phyloP scores from a whole-genome alignment of 2,113 vertebrate species.

The Eolophus roseicapilla region DNA sequence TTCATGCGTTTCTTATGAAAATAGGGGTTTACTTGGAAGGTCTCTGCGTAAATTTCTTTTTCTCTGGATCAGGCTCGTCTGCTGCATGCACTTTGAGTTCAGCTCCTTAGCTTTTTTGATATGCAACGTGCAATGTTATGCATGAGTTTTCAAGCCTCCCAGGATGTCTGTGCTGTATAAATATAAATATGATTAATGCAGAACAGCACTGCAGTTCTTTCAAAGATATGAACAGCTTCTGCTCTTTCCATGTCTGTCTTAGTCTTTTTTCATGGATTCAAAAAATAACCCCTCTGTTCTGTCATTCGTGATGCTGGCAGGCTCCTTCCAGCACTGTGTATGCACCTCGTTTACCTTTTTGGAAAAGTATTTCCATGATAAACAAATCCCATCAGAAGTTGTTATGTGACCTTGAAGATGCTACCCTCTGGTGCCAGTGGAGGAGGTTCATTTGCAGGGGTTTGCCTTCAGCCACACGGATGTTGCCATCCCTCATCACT shows the following conservation, averaged over 20 bases:
- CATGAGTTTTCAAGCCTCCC: neutral
- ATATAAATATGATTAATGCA: neutral
- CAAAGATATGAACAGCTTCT: neutral
- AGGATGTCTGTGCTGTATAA: neutral
- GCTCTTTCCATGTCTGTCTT: neutral
- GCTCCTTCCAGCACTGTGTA: neutral
- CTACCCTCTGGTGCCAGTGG: accelerated
- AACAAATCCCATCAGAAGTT: neutral
- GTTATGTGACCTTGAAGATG: neutral
- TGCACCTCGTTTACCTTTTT: neutral
- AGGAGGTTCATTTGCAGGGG: neutral
- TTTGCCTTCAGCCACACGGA: neutral
- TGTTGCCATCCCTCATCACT: neutral
- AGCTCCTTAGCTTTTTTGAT: neutral
- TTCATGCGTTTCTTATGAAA: conserved; percentile 18
- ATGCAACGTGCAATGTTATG: neutral
- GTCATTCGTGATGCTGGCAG: neutral
- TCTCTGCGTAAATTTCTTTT: neutral
- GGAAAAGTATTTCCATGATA: neutral
- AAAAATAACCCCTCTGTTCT: neutral
- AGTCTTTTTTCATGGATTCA: neutral
- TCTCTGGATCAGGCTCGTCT: neutral
- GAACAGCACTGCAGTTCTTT: neutral
- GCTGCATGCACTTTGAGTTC: neutral
- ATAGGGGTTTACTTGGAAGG: neutral